Conservation (phyloP, 2,797 vertebrate genomes). For the Heterohyrax brucei region DNA sequence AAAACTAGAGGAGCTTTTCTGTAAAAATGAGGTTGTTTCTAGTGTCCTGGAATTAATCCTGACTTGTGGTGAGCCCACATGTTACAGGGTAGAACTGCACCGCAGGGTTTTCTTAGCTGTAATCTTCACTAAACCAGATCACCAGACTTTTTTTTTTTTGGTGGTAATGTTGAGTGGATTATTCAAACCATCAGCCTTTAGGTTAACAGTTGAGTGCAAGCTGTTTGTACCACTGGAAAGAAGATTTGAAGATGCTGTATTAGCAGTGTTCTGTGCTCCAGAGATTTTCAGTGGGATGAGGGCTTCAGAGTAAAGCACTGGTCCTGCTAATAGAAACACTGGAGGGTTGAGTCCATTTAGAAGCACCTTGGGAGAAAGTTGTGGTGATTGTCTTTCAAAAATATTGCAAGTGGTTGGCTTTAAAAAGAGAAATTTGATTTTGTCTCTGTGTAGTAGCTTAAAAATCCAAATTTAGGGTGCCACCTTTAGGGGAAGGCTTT, state of each 20-base stretch:
- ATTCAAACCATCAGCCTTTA: neutral
- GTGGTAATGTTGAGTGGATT: neutral
- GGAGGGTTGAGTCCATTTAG: neutral
- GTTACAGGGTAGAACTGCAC: neutral
- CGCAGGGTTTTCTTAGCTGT: neutral
- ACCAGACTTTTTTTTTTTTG: neutral
- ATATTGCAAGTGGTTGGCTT: too few relatives aligned
- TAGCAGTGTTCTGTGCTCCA: neutral
- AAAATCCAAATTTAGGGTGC: too few relatives aligned
- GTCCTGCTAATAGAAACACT: neutral
- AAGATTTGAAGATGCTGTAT: conserved; percentile 13
- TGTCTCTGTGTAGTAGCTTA: too few relatives aligned
- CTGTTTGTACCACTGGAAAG: neutral
- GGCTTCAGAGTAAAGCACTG: neutral
- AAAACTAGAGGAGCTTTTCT: neutral
- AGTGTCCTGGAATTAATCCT: neutral
- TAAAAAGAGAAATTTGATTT: too few relatives aligned
- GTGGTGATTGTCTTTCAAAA: too few relatives aligned
- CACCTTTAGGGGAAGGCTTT: too few relatives aligned
- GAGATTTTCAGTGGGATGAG: neutral
- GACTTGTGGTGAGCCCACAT: neutral
- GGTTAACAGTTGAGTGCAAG: neutral
- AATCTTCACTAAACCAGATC: neutral
- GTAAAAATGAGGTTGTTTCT: neutral
- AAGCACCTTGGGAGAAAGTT: neutral